Evolutionary conservation across 1,140 invertebrate genomes (phyloP), one percentile per base, ranked within the genome.

Genomic region (Bombus turneri): DNA sequence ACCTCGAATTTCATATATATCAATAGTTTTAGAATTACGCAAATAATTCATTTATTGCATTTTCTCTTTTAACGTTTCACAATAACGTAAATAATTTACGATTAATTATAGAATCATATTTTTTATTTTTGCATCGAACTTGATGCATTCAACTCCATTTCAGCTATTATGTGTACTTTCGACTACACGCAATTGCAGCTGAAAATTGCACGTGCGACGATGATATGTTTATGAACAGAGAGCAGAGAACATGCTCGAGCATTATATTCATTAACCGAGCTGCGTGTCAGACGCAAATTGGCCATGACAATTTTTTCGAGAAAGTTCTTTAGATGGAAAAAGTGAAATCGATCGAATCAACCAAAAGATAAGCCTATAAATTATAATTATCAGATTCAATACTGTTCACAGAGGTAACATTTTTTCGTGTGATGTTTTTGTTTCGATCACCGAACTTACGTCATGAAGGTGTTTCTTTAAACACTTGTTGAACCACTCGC

Each of bases 211-310:
- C 83, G 13, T 28, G 31, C 53, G 39, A 34, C 64, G 75, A 57
- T 77, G 18, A 53, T 53, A 41, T 64, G 68, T 85, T 85, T 85
- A 85, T 72, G 76, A 85, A 80, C 68, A 76, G 18, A 53, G 43
- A 71, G 41, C 83, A 68, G 31, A 47, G 66, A 39, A 59, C 53
- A 62, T 43, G 73, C 9, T 5, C 39, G 83, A 10, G 83, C 37
- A 62, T 41, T 53, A 53, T 74, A 82, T 82, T 78, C 81, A 43
- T 83, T 78, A 83, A 77, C 47, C 28, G 8, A 22, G 47, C 15
- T 28, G 22, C 34, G 74, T 57, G 64, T 57, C 64, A 37, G 31
- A 53, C n/a, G 18, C 12, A 83, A 77, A 66, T 47, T 39, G 64
- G 15, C 15, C 34, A 64, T 47, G 31, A 12, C 31, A 64, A 62